A percentile compares a stretch with the other conserved stretches of the same genome.
These are phyloP conservation scores for Phyllostomus hastatus DNA, from an alignment of 2,113 vertebrate species.

Conservation along the genomic window DNA sequence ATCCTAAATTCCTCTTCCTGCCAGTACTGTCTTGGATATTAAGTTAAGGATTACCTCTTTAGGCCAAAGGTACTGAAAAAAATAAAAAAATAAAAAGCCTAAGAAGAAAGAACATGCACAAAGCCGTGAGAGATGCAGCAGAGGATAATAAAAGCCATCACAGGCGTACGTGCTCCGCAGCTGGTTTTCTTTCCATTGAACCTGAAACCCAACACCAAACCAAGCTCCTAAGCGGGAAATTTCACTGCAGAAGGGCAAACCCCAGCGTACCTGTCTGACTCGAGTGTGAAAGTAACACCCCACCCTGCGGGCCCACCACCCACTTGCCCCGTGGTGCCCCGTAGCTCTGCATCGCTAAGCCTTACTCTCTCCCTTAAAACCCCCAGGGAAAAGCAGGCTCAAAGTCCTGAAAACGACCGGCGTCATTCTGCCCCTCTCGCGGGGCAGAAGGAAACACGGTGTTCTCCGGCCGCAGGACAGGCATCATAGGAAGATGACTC, in stretches of 20 bases:
- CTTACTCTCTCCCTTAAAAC: background rate
- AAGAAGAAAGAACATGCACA: background rate
- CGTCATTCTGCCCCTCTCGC: background rate
- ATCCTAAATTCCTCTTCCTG: background rate
- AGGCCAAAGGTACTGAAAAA: background rate
- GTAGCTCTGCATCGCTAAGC: background rate
- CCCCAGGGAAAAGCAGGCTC: background rate
- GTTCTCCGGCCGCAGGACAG: background rate
- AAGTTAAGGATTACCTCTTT: background rate
- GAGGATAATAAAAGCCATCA: background rate
- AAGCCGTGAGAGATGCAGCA: background rate
- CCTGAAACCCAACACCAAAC: background rate
- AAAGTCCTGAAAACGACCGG: background rate
- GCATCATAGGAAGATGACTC: background rate
- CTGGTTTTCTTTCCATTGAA: background rate
- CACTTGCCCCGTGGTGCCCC: background rate
- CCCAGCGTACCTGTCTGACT: background rate
- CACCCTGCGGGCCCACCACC: background rate
- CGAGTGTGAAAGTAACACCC: background rate
- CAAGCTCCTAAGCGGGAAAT: conserved; percentile 11
- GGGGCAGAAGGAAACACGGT: background rate
- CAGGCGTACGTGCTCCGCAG: background rate
- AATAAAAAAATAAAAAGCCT: background rate
- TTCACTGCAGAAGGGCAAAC: background rate
- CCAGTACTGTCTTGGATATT: background rate